Evolutionary conservation across 2,797 vertebrate genomes (phyloP).

Genomic region (Rhabdophis nuchalis): DNA sequence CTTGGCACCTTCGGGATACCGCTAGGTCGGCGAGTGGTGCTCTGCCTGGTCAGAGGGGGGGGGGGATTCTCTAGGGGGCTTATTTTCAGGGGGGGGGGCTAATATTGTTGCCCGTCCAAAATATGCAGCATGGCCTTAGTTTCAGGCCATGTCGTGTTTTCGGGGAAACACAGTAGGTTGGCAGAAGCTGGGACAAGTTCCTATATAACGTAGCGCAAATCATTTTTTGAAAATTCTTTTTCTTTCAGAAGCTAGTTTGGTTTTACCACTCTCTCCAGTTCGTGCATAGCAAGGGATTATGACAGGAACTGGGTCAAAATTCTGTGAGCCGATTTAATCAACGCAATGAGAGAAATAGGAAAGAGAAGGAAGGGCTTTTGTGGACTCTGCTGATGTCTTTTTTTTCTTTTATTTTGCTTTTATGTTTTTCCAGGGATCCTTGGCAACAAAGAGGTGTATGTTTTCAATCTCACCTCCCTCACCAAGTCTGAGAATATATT

Average conservation of each 20-base stretch:
- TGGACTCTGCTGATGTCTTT: background rate
- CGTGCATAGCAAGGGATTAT: background rate
- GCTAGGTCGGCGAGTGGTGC: too few relatives aligned
- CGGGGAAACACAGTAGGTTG: too few relatives aligned
- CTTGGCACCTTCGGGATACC: too few relatives aligned
- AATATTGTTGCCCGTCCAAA: too few relatives aligned
- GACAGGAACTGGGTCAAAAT: background rate
- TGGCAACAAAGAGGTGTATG: slow-evolving; percentile 74
- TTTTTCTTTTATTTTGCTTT: background rate
- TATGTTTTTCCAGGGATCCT: slow-evolving; percentile 72
- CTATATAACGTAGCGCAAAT: background rate
- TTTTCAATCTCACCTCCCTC: slow-evolving; percentile 93
- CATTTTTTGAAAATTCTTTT: too few relatives aligned
- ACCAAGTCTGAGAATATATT: slow-evolving; percentile 89
- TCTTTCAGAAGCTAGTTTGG: too few relatives aligned
- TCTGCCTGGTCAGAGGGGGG: too few relatives aligned
- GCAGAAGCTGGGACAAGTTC: too few relatives aligned
- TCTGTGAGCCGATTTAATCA: background rate
- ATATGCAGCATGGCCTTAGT: too few relatives aligned
- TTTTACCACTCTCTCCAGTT: background rate
- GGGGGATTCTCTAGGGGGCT: too few relatives aligned
- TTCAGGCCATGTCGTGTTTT: too few relatives aligned
- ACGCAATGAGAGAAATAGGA: fast-evolving
- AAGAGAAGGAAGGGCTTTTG: fast-evolving
- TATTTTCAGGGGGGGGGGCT: too few relatives aligned